A percentile compares a stretch with the other conserved stretches of the same genome.
Evolutionary conservation across 2,888 invertebrate genomes (phyloP).

Genomic region (Tenthredo distinguenda): DNA sequence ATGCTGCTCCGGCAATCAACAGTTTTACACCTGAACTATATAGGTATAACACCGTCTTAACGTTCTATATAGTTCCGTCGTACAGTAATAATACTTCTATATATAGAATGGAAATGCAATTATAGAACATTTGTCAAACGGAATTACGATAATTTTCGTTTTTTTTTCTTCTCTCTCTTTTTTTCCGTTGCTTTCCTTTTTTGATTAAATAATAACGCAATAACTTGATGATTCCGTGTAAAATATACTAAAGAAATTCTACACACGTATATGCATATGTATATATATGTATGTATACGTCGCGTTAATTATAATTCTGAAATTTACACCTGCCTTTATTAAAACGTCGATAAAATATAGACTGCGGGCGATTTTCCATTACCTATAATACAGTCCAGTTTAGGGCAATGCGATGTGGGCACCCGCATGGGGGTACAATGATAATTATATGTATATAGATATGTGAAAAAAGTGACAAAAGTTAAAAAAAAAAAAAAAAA

Average conservation of each 20-base stretch:
- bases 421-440: slow-evolving; percentile 5
- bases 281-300: no score
- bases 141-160: not conserved
- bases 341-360: not conserved
- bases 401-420: not conserved
- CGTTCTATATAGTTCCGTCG: not conserved
- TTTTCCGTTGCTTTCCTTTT: not conserved
- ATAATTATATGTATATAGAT: not conserved
- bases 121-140: not conserved
- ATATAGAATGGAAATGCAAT: not conserved
- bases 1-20: slow-evolving; percentile 75
- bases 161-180: not conserved
- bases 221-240: no score
- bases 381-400: not conserved
- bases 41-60: not conserved
- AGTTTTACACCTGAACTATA: slow-evolving; percentile 75
- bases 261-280: no score
- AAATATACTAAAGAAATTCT: no score
- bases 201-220: no score
- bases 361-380: not conserved
- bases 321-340: slow-evolving; percentile 15
- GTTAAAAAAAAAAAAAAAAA: not conserved
- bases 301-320: not conserved
- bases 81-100: not conserved
- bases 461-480: not conserved